phyloP scores from a whole-genome alignment of 2,888 invertebrate genomes.

The Horisme vitalbata region DNA sequence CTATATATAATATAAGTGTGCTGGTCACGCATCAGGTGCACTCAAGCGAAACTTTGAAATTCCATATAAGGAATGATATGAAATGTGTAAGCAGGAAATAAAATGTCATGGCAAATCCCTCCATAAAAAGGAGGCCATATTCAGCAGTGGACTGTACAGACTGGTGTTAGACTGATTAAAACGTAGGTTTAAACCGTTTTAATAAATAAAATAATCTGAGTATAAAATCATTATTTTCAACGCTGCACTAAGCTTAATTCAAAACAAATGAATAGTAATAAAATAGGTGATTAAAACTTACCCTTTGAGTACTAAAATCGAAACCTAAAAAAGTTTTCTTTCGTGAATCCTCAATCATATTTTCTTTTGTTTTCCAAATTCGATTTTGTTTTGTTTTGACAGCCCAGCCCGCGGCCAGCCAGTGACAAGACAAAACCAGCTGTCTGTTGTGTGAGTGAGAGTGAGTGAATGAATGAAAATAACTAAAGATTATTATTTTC shows the following conservation, averaged over 20 bases:
- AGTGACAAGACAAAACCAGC: conserved; percentile 44
- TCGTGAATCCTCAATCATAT: conserved; percentile 66
- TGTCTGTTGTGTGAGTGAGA: conserved; percentile 47
- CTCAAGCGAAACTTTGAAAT: conserved; percentile 24
- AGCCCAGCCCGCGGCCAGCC: conserved; percentile 45
- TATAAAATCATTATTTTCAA: too few species aligned
- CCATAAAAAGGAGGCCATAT: too few species aligned
- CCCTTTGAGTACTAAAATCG: conserved; percentile 95
- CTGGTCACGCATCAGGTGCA: too few species aligned
- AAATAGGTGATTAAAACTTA: conserved; percentile 55
- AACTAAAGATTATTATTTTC: too few species aligned
- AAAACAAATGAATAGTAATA: background rate
- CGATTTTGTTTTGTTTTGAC: conserved; percentile 1
- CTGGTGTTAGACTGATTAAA: too few species aligned
- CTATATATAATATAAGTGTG: too few species aligned
- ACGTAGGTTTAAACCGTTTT: too few species aligned
- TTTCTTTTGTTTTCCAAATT: conserved; percentile 45
- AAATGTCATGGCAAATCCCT: too few species aligned
- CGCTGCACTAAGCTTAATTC: background rate
- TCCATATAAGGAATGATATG: conserved; percentile 5
- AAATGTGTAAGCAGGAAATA: background rate
- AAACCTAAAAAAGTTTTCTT: conserved; percentile 88
- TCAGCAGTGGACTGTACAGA: too few species aligned
- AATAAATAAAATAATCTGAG: background rate
- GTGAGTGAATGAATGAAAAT: conserved; percentile 59